Evolutionary conservation across 2,888 invertebrate genomes (phyloP).

Genomic region (Argyra leucocephala): DNA sequence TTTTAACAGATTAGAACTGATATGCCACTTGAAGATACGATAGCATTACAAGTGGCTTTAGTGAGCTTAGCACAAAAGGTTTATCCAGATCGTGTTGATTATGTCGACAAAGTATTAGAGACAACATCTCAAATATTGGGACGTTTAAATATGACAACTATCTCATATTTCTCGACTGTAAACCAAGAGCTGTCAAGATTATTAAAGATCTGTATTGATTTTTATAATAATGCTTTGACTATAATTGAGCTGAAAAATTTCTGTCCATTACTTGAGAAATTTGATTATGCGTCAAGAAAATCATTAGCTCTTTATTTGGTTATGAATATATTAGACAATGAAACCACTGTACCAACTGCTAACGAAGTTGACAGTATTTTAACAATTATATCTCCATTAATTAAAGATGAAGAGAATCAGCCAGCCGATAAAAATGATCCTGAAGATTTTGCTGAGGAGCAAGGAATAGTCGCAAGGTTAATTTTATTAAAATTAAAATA

Average conservation of each 20-base stretch:
- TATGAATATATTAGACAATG: constrained; percentile 81
- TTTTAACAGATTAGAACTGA: constrained; percentile 68
- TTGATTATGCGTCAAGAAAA: constrained; percentile 81
- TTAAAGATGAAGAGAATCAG: constrained; percentile 75
- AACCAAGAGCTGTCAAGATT: constrained; percentile 89
- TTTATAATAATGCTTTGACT: constrained; percentile 83
- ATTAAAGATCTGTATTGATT: constrained; percentile 87
- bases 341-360: constrained; percentile 75
- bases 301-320: constrained; percentile 80
- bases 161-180: constrained; percentile 51
- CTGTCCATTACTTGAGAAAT: constrained; percentile 71
- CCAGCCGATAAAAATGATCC: constrained; percentile 59
- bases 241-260: constrained; percentile 81
- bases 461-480: constrained; percentile 73
- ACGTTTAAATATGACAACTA: constrained; percentile 65
- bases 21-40: constrained; percentile 92
- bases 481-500: not conserved
- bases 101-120: constrained; percentile 88
- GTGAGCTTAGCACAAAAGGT: constrained; percentile 92
- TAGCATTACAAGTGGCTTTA: constrained; percentile 88
- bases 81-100: constrained; percentile 88
- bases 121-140: constrained; percentile 86
- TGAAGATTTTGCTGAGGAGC: constrained; percentile 95
- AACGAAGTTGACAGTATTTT: constrained; percentile 78
- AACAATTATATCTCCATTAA: constrained; percentile 71